Evolutionary conservation across 2,888 invertebrate genomes (phyloP).

Genomic region (Drosophila affinis): DNA sequence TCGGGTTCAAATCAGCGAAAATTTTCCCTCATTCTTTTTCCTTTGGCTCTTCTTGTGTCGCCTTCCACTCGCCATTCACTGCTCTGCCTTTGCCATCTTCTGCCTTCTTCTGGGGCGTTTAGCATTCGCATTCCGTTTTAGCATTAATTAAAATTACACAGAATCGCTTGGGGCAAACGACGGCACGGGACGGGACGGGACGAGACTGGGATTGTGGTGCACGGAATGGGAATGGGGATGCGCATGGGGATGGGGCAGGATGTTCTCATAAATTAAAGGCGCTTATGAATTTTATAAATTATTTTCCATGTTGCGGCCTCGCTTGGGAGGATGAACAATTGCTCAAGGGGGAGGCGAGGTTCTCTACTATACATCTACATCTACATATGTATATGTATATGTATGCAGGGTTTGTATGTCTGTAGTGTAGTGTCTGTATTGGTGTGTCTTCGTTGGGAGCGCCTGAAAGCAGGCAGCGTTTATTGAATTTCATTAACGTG

Average conservation of each 20-base stretch:
- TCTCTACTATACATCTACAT: too few species aligned
- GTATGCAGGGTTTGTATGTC: background rate
- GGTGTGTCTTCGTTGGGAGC: conserved; percentile 39
- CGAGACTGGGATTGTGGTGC: conserved; percentile 11
- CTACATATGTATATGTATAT: background rate
- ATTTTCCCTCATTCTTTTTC: conserved; percentile 42
- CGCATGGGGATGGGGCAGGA: background rate
- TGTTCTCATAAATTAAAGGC: conserved; percentile 75
- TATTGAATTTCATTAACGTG: conserved; percentile 71
- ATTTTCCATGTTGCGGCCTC: conserved; percentile 63
- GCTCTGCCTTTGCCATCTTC: background rate
- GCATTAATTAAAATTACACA: conserved; percentile 75
- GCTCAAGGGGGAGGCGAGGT: conserved; percentile 1
- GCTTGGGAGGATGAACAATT: conserved; percentile 28
- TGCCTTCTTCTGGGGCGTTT: conserved; percentile 40
- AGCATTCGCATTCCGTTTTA: conserved; percentile 70
- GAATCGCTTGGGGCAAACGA: conserved; percentile 52
- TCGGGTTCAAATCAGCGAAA: background rate
- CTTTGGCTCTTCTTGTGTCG: conserved; percentile 29
- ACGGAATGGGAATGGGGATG: background rate
- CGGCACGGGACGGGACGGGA: conserved; percentile 8
- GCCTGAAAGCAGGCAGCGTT: conserved; percentile 57
- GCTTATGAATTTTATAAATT: conserved; percentile 75
- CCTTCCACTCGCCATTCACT: background rate
- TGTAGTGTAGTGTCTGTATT: background rate